Conservation (phyloP, 1,140 invertebrate genomes). For the Bicyclus anynana region DNA sequence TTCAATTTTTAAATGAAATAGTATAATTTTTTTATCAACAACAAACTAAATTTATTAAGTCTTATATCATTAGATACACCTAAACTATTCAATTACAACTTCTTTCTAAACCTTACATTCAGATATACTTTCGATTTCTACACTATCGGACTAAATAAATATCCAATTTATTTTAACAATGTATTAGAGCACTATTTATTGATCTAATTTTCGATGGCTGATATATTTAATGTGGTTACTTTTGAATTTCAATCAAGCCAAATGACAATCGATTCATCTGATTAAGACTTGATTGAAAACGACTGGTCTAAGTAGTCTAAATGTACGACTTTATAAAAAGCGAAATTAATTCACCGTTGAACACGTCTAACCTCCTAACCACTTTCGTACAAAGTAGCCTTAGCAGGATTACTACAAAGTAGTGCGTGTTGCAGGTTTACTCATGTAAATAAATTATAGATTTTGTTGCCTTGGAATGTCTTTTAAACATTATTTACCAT, state of each 20-base stretch:
- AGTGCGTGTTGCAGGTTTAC: not conserved
- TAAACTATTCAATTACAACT: not conserved
- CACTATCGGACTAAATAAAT: not conserved
- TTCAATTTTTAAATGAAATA: too few relatives aligned
- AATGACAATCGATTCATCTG: not conserved
- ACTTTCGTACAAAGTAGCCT: not conserved
- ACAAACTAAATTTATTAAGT: too few relatives aligned
- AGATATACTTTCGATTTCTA: not conserved
- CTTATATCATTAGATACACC: too few relatives aligned
- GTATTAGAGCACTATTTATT: not conserved
- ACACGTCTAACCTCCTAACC: constrained; percentile 8
- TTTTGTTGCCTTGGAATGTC: not conserved
- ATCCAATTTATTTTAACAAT: not conserved
- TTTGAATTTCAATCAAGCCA: constrained; percentile 1
- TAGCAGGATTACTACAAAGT: not conserved
- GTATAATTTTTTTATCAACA: too few relatives aligned
- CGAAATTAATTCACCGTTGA: constrained; percentile 11
- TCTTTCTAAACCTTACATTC: not conserved
- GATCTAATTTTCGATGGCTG: constrained; percentile 2
- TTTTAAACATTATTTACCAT: not conserved
- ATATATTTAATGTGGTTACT: not conserved
- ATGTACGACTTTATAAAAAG: not conserved
- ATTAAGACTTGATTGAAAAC: not conserved
- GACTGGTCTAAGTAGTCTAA: not conserved
- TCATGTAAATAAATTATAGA: not conserved